These are phyloP conservation scores for Sarcophaga bullata DNA, from an alignment of 1,140 invertebrate genomes.

Conservation along the genomic window DNA sequence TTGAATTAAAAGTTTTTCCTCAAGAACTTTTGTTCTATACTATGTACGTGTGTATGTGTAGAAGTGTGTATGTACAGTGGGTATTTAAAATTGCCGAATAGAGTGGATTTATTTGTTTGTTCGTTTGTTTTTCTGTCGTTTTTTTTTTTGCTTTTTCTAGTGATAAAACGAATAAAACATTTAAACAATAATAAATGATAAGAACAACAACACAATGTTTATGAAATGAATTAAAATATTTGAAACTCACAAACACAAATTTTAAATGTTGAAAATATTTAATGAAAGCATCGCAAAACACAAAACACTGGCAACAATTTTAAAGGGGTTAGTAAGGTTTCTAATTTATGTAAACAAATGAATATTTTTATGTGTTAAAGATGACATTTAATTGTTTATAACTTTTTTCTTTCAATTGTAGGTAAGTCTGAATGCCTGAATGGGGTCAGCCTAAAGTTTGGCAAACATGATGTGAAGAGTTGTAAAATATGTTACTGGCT, in stretches of 20 bases:
- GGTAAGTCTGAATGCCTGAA: too few relatives aligned
- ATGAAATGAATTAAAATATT: not conserved
- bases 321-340: not conserved
- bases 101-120: not conserved
- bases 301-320: not conserved
- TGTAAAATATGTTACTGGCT: too few relatives aligned
- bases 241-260: too few relatives aligned
- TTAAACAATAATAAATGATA: constrained; percentile 40
- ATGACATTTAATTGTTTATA: too few relatives aligned
- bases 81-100: not conserved
- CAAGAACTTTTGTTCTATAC: constrained; percentile 11
- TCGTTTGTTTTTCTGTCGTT: not conserved
- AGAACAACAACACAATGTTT: not conserved
- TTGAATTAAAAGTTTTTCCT: constrained; percentile 32
- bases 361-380: too few relatives aligned
- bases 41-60: not conserved
- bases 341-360: too few relatives aligned
- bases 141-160: not conserved
- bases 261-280: too few relatives aligned
- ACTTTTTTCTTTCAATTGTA: too few relatives aligned
- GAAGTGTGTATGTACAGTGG: not conserved
- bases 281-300: not conserved
- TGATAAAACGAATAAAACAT: constrained; percentile 25
- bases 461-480: too few relatives aligned
- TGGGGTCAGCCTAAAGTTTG: too few relatives aligned